phyloP scores from a whole-genome alignment of 1,140 invertebrate species.

The Wiebesia pumilae region DNA sequence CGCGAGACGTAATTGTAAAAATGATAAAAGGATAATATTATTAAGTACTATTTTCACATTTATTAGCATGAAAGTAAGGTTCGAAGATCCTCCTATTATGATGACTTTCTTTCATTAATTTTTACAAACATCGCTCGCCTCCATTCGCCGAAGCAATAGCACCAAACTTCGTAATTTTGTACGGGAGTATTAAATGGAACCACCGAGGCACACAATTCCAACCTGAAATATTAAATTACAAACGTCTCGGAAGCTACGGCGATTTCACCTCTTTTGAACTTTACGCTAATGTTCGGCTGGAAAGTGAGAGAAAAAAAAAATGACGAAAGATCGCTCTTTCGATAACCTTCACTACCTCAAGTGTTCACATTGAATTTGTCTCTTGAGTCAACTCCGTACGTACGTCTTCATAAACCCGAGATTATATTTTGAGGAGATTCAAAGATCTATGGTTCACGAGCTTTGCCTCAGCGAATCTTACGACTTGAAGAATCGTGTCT shows the following conservation, averaged over 20 bases:
- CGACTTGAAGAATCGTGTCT: neutral
- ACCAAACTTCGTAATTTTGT: neutral
- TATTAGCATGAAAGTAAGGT: no score
- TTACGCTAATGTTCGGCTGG: neutral
- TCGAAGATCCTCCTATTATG: neutral
- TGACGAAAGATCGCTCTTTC: neutral
- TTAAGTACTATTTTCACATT: no score
- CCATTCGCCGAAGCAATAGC: neutral
- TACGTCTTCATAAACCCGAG: neutral
- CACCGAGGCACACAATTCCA: neutral
- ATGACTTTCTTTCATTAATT: neutral
- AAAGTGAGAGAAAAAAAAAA: neutral
- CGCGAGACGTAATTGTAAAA: no score
- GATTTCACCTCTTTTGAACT: neutral
- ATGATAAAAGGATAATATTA: no score
- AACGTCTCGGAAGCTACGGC: no score
- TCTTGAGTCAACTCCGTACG: neutral
- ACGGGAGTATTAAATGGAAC: neutral
- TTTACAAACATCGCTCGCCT: neutral
- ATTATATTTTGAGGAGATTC: conserved; percentile 16
- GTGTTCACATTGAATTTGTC: neutral
- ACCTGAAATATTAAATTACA: neutral
- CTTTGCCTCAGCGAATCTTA: conserved; percentile 5
- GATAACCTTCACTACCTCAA: neutral
- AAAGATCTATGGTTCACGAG: neutral